These are phyloP conservation scores for Cosmia trapezina DNA, from an alignment of 2,888 invertebrate genomes.

Conservation along the genomic window DNA sequence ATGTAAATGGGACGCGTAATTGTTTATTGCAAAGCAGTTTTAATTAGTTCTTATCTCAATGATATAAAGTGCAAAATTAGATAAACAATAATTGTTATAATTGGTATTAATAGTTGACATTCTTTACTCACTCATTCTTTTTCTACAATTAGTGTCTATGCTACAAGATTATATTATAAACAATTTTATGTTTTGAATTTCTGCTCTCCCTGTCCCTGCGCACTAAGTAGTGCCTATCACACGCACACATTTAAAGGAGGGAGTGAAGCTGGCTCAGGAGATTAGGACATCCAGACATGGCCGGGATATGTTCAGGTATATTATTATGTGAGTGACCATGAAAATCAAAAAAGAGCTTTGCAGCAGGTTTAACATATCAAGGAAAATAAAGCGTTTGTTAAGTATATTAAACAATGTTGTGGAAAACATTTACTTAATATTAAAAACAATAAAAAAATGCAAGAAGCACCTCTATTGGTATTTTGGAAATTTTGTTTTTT, in stretches of 20 bases:
- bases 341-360: neutral
- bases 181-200: neutral
- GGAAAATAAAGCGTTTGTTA: neutral
- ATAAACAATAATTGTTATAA: neutral
- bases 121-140: neutral
- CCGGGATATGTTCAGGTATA: neutral
- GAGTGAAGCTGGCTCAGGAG: neutral
- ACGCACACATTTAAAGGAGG: neutral
- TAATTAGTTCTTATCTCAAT: slow-evolving; percentile 4
- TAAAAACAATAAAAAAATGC: neutral
- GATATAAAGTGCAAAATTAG: slow-evolving; percentile 8
- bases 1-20: slow-evolving; percentile 21
- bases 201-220: neutral
- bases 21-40: neutral
- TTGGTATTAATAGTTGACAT: neutral
- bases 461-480: neutral
- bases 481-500: neutral
- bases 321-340: neutral
- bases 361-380: neutral
- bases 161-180: neutral
- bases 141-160: neutral
- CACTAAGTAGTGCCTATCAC: neutral
- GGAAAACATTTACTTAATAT: neutral
- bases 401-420: neutral
- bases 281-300: neutral